A percentile compares a stretch with the other conserved stretches of the same genome.
Conservation (phyloP, 2,113 vertebrate genomes). For the Bagarius yarrelli region DNA sequence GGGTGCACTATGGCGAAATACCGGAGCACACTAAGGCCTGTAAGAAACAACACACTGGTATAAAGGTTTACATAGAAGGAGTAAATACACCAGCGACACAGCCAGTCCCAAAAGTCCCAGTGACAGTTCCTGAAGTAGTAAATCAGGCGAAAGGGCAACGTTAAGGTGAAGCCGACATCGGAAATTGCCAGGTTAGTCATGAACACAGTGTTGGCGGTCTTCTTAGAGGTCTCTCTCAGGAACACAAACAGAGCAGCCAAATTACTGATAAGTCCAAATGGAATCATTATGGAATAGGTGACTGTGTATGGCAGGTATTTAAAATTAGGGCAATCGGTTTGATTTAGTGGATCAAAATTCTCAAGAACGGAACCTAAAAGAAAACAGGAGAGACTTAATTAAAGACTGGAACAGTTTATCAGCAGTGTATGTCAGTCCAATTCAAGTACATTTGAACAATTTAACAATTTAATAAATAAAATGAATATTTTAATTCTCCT, state of each 20-base stretch:
- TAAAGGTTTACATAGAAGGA: conserved; percentile 73
- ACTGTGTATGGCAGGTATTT: conserved; percentile 64
- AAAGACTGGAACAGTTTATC: neutral
- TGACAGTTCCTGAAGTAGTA: conserved; percentile 60
- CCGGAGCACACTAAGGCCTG: conserved; percentile 65
- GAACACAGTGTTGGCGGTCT: conserved; percentile 60
- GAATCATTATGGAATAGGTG: conserved; percentile 65
- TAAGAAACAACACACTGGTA: conserved; percentile 73
- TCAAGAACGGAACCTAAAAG: neutral
- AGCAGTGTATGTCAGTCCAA: neutral
- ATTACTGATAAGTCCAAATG: conserved; percentile 64
- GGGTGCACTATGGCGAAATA: conserved; percentile 65
- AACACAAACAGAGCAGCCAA: conserved; percentile 61
- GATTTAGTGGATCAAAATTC: neutral
- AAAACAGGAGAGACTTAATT: conserved; percentile 9
- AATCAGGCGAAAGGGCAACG: conserved; percentile 66
- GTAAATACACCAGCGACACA: conserved; percentile 66
- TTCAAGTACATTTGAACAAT: too few species aligned
- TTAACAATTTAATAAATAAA: too few species aligned
- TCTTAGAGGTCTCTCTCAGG: conserved; percentile 46
- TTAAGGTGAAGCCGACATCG: conserved; percentile 67
- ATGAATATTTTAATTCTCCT: too few species aligned
- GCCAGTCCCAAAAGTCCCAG: conserved; percentile 67
- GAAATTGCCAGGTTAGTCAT: conserved; percentile 73
- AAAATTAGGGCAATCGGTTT: conserved; percentile 37